Conservation (phyloP, 2,888 invertebrate genomes). For the Acleris literana region DNA sequence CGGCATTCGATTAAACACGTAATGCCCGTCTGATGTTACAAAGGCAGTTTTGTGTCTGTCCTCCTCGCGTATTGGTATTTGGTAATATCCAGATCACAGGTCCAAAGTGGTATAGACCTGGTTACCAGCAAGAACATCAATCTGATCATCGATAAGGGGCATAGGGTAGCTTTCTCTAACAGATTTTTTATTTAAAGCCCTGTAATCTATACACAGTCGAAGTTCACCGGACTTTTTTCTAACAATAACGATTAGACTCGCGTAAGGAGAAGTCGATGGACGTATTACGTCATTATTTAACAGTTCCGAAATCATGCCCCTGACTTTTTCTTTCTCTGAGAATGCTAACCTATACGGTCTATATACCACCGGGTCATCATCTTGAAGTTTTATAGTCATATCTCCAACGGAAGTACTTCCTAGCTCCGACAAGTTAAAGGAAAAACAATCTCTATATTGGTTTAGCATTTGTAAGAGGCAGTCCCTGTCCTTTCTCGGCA, state of each 20-base stretch:
- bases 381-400: slow-evolving; percentile 16
- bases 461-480: slow-evolving; percentile 11
- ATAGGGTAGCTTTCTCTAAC: slow-evolving; percentile 37
- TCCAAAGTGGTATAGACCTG: slow-evolving; percentile 35
- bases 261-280: slow-evolving; percentile 16
- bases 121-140: slow-evolving; percentile 34
- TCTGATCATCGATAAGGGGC: slow-evolving; percentile 38
- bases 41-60: slow-evolving; percentile 36
- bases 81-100: slow-evolving; percentile 36
- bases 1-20: slow-evolving; percentile 37
- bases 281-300: slow-evolving; percentile 14
- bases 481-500: not conserved
- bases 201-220: slow-evolving; percentile 39
- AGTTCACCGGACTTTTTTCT: slow-evolving; percentile 38
- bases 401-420: slow-evolving; percentile 7
- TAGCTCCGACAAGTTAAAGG: slow-evolving; percentile 26
- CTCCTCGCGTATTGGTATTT: slow-evolving; percentile 43
- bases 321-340: slow-evolving; percentile 20
- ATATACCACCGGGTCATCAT: slow-evolving; percentile 16
- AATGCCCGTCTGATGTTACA: slow-evolving; percentile 37
- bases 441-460: slow-evolving; percentile 25
- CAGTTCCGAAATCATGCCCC: slow-evolving; percentile 30
- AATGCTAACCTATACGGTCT: slow-evolving; percentile 27
- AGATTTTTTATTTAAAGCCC: slow-evolving; percentile 32
- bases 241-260: slow-evolving; percentile 21